Conservation (phyloP, 35 echinoderm and acorn worm species). For the Eucidaris tribuloides region DNA sequence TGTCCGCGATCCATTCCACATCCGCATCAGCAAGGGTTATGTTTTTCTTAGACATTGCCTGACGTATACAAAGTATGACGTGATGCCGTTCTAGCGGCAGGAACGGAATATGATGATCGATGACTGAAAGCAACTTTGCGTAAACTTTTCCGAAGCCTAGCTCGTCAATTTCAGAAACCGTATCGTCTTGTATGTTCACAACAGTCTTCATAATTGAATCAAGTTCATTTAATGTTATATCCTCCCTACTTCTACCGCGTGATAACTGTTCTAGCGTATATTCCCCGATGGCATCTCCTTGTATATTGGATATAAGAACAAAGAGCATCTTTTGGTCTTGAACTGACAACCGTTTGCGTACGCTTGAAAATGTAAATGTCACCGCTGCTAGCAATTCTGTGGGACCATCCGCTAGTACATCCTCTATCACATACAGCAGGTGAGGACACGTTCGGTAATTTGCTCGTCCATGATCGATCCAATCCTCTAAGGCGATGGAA, state of each 20-base stretch:
- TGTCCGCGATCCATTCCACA: slow-evolving; percentile 46
- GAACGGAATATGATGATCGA: slow-evolving; percentile 42
- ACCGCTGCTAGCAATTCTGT: background rate
- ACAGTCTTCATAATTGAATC: background rate
- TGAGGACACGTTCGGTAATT: slow-evolving; percentile 2
- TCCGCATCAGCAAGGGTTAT: slow-evolving; percentile 7
- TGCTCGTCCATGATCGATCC: background rate
- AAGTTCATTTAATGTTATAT: background rate
- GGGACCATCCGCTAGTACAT: background rate
- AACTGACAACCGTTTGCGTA: background rate
- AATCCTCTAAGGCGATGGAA: slow-evolving; percentile 10
- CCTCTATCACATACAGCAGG: background rate
- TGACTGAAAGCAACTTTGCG: background rate
- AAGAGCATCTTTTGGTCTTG: slow-evolving; percentile 22
- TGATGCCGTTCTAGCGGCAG: slow-evolving; percentile 43
- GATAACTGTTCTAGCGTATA: background rate
- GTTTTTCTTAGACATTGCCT: background rate
- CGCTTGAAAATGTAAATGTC: background rate
- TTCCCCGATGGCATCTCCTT: background rate
- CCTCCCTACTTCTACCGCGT: background rate
- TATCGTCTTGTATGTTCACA: background rate
- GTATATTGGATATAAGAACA: background rate
- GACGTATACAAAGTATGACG: slow-evolving; percentile 37
- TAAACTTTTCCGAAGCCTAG: background rate
- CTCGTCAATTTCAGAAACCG: background rate